A percentile compares a stretch with the other conserved stretches of the same genome.
Conservation (phyloP, 2,113 vertebrate species). For the Poecile atricapillus region DNA sequence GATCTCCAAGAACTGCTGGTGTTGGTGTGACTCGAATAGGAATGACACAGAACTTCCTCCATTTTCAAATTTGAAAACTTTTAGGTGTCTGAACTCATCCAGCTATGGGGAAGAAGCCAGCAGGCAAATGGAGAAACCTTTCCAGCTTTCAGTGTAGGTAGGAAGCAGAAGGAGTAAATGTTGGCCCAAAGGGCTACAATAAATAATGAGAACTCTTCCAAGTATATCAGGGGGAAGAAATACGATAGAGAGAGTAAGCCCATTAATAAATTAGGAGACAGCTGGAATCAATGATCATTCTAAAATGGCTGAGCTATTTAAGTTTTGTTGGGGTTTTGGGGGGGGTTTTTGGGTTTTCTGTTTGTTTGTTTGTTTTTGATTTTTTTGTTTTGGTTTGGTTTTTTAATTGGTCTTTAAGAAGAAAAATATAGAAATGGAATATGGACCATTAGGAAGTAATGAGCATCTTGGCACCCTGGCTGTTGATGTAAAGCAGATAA, state of each 20-base stretch:
- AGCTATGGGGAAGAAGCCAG: background rate
- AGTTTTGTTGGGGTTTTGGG: background rate
- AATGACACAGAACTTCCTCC: background rate
- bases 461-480: conserved; percentile 63
- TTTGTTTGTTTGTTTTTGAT: too few species aligned
- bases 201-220: conserved; percentile 61
- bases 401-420: conserved; percentile 72
- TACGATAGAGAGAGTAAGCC: conserved; percentile 51
- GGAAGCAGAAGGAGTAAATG: conserved; percentile 63
- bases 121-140: conserved; percentile 41
- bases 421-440: conserved; percentile 69
- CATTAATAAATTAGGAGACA: conserved; percentile 71
- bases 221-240: conserved; percentile 63
- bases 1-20: background rate
- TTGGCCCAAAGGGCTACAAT: conserved; percentile 51
- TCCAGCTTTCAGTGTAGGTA: conserved; percentile 48
- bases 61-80: background rate
- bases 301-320: conserved; percentile 68
- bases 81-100: background rate
- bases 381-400: background rate
- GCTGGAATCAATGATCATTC: conserved; percentile 66
- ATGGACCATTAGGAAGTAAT: conserved; percentile 70
- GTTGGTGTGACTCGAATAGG: conserved; percentile 7
- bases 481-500: conserved; percentile 68
- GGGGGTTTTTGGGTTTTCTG: too few species aligned